phyloP scores from a whole-genome alignment of 2,797 vertebrate species.

The Prionace glauca region DNA sequence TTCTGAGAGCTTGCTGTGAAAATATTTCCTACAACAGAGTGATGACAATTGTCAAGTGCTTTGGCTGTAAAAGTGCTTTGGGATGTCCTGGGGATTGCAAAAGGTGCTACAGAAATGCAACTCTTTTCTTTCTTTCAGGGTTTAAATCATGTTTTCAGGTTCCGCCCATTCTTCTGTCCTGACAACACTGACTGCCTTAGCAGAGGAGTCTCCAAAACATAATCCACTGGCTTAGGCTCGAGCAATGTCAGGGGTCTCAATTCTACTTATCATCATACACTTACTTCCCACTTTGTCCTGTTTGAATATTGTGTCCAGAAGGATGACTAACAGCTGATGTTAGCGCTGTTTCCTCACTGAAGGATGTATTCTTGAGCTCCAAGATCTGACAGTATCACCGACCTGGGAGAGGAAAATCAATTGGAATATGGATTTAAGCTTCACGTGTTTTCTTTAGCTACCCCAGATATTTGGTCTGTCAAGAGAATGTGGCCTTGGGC shows the following conservation, averaged over 20 bases:
- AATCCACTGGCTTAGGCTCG: neutral
- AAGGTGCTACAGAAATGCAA: neutral
- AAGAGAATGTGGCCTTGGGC: neutral
- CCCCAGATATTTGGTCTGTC: neutral
- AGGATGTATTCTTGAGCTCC: neutral
- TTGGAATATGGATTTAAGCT: neutral
- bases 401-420: neutral
- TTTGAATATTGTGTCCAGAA: neutral
- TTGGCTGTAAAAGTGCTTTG: neutral
- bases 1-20: neutral
- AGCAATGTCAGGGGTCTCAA: neutral
- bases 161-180: neutral
- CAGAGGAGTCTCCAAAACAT: neutral
- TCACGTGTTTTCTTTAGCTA: neutral
- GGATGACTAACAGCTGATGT: neutral
- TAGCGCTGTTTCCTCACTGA: too few relatives aligned
- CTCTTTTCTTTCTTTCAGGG: neutral
- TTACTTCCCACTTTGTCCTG: neutral
- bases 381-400: neutral
- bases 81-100: neutral
- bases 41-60: neutral
- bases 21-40: neutral
- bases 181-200: neutral
- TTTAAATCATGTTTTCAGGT: neutral
- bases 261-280: neutral